A percentile compares a stretch with the other conserved stretches of the same genome.
Conservation (phyloP, 2,797 vertebrate genomes). For the Schizothorax lantsangensis region DNA sequence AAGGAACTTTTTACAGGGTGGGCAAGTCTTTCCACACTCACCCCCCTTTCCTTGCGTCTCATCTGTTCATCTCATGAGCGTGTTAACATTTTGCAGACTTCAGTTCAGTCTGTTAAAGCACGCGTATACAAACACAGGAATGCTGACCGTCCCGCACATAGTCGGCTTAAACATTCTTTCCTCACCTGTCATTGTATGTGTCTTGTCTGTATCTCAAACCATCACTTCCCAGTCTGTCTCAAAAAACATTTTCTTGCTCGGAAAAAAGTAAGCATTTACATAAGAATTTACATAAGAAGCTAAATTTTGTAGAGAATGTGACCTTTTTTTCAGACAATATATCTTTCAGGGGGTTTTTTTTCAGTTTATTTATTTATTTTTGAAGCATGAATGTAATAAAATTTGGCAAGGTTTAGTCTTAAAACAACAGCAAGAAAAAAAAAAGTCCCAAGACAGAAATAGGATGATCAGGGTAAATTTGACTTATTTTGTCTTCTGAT, state of each 20-base stretch:
- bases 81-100: constrained; percentile 75
- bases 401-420: neutral
- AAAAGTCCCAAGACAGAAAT: neutral
- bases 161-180: constrained; percentile 84
- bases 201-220: constrained; percentile 68
- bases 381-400: neutral
- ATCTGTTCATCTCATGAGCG: constrained; percentile 75
- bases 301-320: neutral
- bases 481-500: neutral
- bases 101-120: constrained; percentile 67
- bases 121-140: constrained; percentile 37
- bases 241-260: constrained; percentile 46
- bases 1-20: constrained; percentile 82
- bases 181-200: constrained; percentile 78
- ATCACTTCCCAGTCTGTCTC: constrained; percentile 47
- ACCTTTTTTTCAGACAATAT: neutral
- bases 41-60: constrained; percentile 50
- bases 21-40: constrained; percentile 78
- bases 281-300: neutral
- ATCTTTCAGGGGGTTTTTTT: neutral
- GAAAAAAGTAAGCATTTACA: neutral
- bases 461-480: neutral
- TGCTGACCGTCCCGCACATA: constrained; percentile 72
- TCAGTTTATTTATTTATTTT: neutral
- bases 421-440: neutral